Conservation (phyloP, 2,888 invertebrate genomes). For the Lepidonotus clava region DNA sequence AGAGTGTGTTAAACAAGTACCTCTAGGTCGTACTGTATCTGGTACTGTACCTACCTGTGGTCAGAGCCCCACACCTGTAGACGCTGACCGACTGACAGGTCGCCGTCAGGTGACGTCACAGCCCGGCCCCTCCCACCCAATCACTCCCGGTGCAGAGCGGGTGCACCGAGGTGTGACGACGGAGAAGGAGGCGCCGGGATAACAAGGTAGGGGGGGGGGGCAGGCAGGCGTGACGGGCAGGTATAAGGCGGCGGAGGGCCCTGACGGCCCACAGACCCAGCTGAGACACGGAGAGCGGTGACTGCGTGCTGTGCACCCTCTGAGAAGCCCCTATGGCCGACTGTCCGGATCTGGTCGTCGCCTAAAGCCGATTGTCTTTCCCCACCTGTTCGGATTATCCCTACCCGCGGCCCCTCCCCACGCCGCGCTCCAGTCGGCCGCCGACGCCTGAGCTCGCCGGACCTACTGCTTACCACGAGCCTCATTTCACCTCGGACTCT, state of each 20-base stretch:
- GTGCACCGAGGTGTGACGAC: background rate
- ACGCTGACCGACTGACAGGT: no score
- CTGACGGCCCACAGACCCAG: background rate
- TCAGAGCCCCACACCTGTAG: no score
- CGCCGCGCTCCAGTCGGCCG: background rate
- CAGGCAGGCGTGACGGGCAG: background rate
- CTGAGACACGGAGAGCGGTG: background rate
- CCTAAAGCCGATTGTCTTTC: conserved; percentile 23
- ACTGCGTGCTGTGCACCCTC: background rate
- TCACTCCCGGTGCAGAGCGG: background rate
- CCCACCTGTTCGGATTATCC: background rate
- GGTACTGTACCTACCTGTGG: no score
- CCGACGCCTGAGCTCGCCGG: background rate
- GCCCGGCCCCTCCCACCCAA: conserved; percentile 3
- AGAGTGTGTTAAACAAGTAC: background rate
- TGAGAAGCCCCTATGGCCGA: background rate
- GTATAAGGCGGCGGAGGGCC: background rate
- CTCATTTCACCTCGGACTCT: background rate
- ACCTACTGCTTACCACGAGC: background rate
- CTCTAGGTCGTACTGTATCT: background rate
- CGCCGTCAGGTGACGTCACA: conserved; percentile 11
- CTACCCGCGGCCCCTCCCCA: background rate
- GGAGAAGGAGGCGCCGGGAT: background rate
- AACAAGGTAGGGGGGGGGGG: background rate
- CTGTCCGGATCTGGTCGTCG: background rate